Evolutionary conservation across 2,113 vertebrate species (phyloP), one percentile per base, ranked within the genome.

Genomic region (Dolichallabes microphthalmus): DNA sequence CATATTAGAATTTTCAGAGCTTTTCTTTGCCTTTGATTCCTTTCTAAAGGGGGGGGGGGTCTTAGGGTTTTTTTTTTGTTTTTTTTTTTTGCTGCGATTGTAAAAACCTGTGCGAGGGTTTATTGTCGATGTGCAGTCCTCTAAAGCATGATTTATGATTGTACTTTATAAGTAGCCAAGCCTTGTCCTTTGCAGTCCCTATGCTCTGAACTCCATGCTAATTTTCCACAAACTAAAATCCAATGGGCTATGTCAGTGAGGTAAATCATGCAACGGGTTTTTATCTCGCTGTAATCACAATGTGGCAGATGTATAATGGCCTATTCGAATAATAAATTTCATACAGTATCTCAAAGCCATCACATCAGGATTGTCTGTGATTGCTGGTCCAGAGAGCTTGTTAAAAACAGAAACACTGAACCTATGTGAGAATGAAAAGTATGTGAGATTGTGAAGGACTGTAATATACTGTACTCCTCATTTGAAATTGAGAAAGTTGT

Each of bases 241-340:
- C 91, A 92, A 93, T 92, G 92, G 90, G 88, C 90, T 91, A 89
- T 88, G 90, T 89, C 89, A 91, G 87, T 68, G 91, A 93, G 75
- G 90, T 93, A 92, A 94, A 93, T 93, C 92, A 94, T 88, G 90
- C 88, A 79, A 86, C 81, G 86, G 76, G 90, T 92, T 92, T 91
- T 90, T 90, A 91, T 90, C 90, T 91, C 57, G 39, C 88, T 79
- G 87, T 91, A 85, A 92, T 91, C 89, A 89, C 82, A 88, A 89
- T 63, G 86, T 92, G 91, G 88, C 92, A 93, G 92, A 92, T 93
- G 91, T 90, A 93, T 92, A 94, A 93, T 87, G 90, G 93, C 90
- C 90, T 89, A 90, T 93, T 93, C 90, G 87, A 88, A 91, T 92
- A 90, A 93, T 92, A 89, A 86, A 93, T 93, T 83, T 66, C 25